Evolutionary conservation across 2,113 vertebrate genomes (phyloP), one percentile per base, ranked within the genome.

Genomic region (Pipra filicauda): DNA sequence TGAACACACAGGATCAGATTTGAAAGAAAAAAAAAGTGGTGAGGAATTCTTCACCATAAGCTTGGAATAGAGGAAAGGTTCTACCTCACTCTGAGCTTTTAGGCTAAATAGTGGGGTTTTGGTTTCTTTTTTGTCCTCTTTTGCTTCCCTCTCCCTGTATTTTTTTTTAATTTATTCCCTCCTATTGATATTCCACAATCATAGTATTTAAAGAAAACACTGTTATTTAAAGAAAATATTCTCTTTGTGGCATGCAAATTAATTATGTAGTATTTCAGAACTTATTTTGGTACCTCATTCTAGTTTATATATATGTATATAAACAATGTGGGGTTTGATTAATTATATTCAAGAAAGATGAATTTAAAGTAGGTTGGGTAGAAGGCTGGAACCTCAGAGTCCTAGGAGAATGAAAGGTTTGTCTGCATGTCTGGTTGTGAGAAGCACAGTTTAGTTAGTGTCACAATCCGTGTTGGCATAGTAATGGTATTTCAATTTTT

Each of bases 11-110:
- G 43, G 51, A 87, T 89, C 51, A 78, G 61, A 84, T 89, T 37
- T 88, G 79, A 92, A 89, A 73, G 88, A 93, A 90, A 69, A 33
- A 88, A 92, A 80, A 96, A 55, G 22, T 54, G 54, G 21, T 71
- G 78, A 89, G 78, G 75, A 76, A 62, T 92, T 91, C 71, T 87
- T 65, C 27, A n/a, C 49, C 44, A 35, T 74, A 73, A 90, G 16
- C n/a, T 88, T 90, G 51, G 18, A 92, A 58, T 1, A 76, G 46
- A 73, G 19, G 44, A 85, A 37, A 58, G 41, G 15, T 90, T 79
- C 51, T 69, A 43, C 39, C 28, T 92, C n/a, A 17, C 23, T 67
- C 62, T 83, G 31, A 80, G 51, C 49, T 66, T 70, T 86, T 66
- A 55, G 35, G 19, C 61, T 61, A 41, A 78, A 75, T 69, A 26